These are phyloP conservation scores for Pao palembangensis DNA, from an alignment of 2,113 vertebrate genomes.

Conservation along the genomic window DNA sequence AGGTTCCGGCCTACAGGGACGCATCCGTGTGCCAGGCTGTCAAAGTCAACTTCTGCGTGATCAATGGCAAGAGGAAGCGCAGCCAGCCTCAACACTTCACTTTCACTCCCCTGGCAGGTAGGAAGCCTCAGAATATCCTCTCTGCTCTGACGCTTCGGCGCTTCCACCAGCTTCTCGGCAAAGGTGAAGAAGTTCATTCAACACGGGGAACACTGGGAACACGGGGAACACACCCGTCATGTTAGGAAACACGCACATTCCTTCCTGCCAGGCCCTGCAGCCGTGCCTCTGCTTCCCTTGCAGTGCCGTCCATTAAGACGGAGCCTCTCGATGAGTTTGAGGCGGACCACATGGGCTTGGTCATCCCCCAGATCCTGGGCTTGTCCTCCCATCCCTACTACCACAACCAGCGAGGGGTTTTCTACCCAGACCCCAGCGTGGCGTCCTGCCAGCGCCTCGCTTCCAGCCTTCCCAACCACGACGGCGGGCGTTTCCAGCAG, in stretches of 20 bases:
- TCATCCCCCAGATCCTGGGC: constrained; percentile 83
- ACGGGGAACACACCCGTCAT: no score
- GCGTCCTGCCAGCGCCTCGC: constrained; percentile 87
- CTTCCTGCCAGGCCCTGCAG: neutral
- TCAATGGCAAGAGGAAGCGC: constrained; percentile 95
- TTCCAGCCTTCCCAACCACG: constrained; percentile 76
- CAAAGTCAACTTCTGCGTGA: constrained; percentile 96
- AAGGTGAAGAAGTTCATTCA: no score
- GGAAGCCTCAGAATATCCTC: constrained; percentile 6
- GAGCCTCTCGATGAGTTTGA: constrained; percentile 94
- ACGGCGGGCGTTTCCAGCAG: constrained; percentile 83
- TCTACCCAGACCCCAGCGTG: constrained; percentile 81
- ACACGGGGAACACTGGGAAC: no score
- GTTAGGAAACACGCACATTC: neutral
- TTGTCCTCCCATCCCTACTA: constrained; percentile 85
- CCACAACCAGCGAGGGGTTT: constrained; percentile 78
- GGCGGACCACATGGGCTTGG: constrained; percentile 81
- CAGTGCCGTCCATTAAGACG: constrained; percentile 95
- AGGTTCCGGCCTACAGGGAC: constrained; percentile 89
- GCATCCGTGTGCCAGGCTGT: constrained; percentile 79
- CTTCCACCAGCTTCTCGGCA: no score
- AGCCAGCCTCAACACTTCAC: constrained; percentile 95
- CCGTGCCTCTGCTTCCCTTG: neutral
- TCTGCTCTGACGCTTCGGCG: no score
- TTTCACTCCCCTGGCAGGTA: constrained; percentile 86